These are phyloP conservation scores for Panulirus ornatus DNA, from an alignment of 1,140 invertebrate genomes.

Conservation along the genomic window DNA sequence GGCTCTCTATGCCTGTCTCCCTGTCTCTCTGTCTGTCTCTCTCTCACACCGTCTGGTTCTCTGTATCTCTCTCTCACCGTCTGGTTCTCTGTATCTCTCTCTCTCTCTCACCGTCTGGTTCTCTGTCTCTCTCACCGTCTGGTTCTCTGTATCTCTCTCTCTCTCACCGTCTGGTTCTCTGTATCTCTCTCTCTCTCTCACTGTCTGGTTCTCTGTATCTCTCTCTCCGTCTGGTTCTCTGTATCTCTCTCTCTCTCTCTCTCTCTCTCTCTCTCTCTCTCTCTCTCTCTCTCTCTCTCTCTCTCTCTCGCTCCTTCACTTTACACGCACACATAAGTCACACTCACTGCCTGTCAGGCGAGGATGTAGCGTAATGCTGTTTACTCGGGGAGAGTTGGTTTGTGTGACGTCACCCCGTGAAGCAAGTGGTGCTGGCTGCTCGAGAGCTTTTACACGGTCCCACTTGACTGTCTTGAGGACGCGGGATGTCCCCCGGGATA, in stretches of 20 bases:
- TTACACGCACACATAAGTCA: no score
- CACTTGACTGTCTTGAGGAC: no score
- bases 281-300: slow-evolving; percentile 4
- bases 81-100: neutral
- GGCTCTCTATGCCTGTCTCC: no score
- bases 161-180: slow-evolving; percentile 2
- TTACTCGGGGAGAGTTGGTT: slow-evolving; percentile 2
- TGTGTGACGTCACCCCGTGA: neutral
- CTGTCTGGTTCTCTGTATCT: neutral
- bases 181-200: neutral
- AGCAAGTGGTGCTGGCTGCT: neutral
- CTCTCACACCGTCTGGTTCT: neutral
- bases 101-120: neutral
- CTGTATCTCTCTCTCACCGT: neutral
- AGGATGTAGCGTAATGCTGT: slow-evolving; percentile 4
- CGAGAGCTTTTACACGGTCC: neutral
- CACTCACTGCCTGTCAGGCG: neutral
- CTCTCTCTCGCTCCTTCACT: neutral
- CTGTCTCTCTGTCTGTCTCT: no score
- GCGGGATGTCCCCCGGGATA: no score
- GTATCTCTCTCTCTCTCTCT: neutral
- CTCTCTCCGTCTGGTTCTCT: neutral
- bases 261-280: slow-evolving; percentile 30
- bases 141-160: slow-evolving; percentile 17
- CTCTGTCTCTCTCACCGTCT: neutral